Percentiles rank a stretch among this genome's conserved stretches.
These are phyloP conservation scores for Torymus aiolomorphi DNA, from an alignment of 2,888 invertebrate species.

Conservation along the genomic window DNA sequence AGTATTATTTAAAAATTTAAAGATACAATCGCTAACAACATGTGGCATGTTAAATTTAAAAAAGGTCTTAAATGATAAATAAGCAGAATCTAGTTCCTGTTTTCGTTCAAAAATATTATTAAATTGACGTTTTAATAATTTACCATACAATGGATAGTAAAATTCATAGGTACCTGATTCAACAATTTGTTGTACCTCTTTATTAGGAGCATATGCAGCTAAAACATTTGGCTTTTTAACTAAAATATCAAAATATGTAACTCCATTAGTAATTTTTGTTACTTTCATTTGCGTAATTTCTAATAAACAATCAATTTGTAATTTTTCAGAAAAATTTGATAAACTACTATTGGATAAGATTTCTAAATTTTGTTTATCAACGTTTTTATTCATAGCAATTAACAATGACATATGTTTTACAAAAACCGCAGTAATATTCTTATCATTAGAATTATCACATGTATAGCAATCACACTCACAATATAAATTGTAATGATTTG, in stretches of 20 bases:
- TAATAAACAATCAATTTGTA: constrained; percentile 18
- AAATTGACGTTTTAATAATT: constrained; percentile 23
- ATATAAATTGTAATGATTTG: constrained; percentile 42
- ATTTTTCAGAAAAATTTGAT: constrained; percentile 1
- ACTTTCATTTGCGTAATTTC: constrained; percentile 48
- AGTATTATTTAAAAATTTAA: constrained; percentile 36
- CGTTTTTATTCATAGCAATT: constrained; percentile 15
- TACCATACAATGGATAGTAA: constrained; percentile 43
- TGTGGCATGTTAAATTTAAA: constrained; percentile 28
- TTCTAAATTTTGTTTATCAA: constrained; percentile 38
- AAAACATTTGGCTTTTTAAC: constrained; percentile 26
- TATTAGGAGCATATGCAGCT: constrained; percentile 34
- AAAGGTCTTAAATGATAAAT: constrained; percentile 11
- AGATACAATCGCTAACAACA: constrained; percentile 21
- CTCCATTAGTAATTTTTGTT: constrained; percentile 16
- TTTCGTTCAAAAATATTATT: neutral
- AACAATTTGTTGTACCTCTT: constrained; percentile 30
- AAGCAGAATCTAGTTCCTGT: constrained; percentile 24
- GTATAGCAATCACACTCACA: constrained; percentile 47
- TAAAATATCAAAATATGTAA: constrained; percentile 45
- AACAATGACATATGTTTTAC: constrained; percentile 38
- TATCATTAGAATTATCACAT: constrained; percentile 27
- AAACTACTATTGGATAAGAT: constrained; percentile 13
- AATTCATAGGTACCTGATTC: constrained; percentile 15
- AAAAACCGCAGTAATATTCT: constrained; percentile 31